Conservation (phyloP, 1,140 invertebrate genomes). For the Heliconius hermathena region DNA sequence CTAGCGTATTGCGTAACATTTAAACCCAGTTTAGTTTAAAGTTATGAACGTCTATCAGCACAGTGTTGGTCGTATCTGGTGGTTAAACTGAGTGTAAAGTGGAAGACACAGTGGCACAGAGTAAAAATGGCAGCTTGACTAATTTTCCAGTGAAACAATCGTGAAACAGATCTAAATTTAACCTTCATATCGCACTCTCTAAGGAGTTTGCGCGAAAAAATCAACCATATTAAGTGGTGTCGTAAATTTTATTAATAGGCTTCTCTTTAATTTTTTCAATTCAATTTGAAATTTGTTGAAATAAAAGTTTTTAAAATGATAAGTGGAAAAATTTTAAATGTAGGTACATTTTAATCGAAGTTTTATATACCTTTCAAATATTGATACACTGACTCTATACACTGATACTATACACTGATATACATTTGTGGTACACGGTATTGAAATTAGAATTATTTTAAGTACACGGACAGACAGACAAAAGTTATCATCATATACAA, state of each 20-base stretch:
- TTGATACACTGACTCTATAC: too few species aligned
- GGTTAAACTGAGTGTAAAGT: conserved; percentile 41
- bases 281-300: neutral
- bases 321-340: too few species aligned
- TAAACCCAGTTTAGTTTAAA: conserved; percentile 39
- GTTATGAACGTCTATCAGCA: conserved; percentile 29
- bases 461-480: too few species aligned
- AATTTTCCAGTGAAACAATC: conserved; percentile 42
- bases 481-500: neutral
- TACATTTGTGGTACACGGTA: too few species aligned
- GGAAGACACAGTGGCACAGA: conserved; percentile 38
- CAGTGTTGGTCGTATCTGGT: conserved; percentile 35
- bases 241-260: neutral
- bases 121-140: conserved; percentile 49
- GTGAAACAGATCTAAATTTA: conserved; percentile 41
- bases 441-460: too few species aligned
- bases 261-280: neutral
- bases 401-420: too few species aligned
- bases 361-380: too few species aligned
- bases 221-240: neutral
- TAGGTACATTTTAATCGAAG: too few species aligned
- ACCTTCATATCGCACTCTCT: conserved; percentile 32
- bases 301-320: neutral
- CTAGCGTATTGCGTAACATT: conserved; percentile 51
- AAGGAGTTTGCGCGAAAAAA: conserved; percentile 29